Evolutionary conservation across 1,140 invertebrate species (phyloP).

Genomic region (Sarcophaga peregrina): DNA sequence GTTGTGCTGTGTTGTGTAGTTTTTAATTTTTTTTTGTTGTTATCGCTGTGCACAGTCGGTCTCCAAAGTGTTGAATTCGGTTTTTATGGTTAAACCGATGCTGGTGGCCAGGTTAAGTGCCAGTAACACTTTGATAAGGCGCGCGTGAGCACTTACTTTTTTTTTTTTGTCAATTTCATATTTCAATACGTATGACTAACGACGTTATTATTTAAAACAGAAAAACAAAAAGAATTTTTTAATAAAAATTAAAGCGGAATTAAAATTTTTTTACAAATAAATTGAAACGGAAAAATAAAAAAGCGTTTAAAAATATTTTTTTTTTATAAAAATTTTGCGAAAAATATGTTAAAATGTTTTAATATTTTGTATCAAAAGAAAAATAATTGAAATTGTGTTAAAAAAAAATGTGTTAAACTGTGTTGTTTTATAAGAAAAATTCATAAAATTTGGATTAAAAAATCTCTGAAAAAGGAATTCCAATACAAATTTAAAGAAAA

Average conservation of each 20-base stretch:
- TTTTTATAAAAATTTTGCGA: not conserved
- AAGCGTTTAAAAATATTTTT: not conserved
- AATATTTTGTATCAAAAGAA: not conserved
- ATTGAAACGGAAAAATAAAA: too few relatives aligned
- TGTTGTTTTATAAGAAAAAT: not conserved
- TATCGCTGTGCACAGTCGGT: not conserved
- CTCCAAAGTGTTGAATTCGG: constrained; percentile 1
- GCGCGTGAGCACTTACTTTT: constrained; percentile 54
- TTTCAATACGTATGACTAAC: not conserved
- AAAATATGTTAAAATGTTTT: not conserved
- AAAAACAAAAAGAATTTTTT: not conserved
- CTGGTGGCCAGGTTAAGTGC: constrained; percentile 59
- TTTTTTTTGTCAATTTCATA: not conserved
- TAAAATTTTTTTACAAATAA: too few relatives aligned
- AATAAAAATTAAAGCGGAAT: too few relatives aligned
- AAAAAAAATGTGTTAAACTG: not conserved
- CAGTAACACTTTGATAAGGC: constrained; percentile 62
- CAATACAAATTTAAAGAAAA: constrained; percentile 29
- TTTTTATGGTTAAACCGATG: constrained; percentile 53
- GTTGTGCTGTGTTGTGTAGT: not conserved
- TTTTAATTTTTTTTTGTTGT: not conserved
- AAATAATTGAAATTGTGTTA: not conserved
- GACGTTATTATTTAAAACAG: too few relatives aligned
- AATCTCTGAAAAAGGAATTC: not conserved
- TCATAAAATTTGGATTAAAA: not conserved